Evolutionary conservation across 1,140 invertebrate species (phyloP).

Genomic region (Zeugodacus cucurbitae): DNA sequence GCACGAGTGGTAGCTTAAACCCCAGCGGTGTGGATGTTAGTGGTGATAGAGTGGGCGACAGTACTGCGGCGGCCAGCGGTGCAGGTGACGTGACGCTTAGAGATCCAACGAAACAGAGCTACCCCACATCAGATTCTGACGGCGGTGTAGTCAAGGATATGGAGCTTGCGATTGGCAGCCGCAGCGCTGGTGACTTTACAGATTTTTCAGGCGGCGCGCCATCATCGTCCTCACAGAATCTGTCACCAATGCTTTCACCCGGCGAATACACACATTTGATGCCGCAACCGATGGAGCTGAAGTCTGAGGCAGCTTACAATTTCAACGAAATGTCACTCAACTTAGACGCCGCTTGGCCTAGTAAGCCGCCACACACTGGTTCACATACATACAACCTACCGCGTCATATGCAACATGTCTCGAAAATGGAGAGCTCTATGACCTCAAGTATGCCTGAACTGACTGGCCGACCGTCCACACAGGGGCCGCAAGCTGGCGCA

Average conservation of each 20-base stretch:
- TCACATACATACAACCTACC: constrained; percentile 57
- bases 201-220: constrained; percentile 56
- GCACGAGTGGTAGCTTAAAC: neutral
- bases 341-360: constrained; percentile 58
- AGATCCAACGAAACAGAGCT: constrained; percentile 53
- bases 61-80: neutral
- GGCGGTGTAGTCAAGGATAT: constrained; percentile 60
- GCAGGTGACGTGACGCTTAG: constrained; percentile 46
- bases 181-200: constrained; percentile 52
- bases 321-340: constrained; percentile 64
- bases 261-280: constrained; percentile 60
- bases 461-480: constrained; percentile 39
- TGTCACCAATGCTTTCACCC: constrained; percentile 59
- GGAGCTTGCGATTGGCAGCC: constrained; percentile 46
- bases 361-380: constrained; percentile 52
- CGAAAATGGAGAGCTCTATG: constrained; percentile 56
- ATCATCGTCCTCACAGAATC: constrained; percentile 59
- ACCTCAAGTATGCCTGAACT: constrained; percentile 62
- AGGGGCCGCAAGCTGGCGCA: constrained; percentile 15
- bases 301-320: constrained; percentile 60
- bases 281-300: constrained; percentile 61
- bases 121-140: constrained; percentile 59
- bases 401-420: constrained; percentile 54
- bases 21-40: neutral
- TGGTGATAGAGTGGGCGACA: neutral